Base-by-base conservation (phyloP, 2,797 vertebrate genomes). In the Melanotaenia parkinsoni region DNA sequence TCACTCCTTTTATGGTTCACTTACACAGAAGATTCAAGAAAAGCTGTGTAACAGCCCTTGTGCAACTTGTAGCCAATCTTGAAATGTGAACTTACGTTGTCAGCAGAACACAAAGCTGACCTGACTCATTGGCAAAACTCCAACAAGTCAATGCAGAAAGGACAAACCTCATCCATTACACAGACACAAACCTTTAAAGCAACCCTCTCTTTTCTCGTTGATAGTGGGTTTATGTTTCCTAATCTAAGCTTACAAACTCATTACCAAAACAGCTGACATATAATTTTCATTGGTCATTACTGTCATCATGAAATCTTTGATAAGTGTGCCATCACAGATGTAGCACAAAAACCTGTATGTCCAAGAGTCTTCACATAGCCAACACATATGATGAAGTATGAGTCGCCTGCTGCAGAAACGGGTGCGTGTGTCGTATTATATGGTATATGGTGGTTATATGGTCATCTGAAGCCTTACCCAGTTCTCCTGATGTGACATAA, bases 401-500 rank as follows among this genome's bases (percentile, higher is more conserved):
- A 54, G 74, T 40, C 18, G 18, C 40, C 62, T 65, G 70, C 68
- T 63, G 20, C 47, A 43, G 14, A 43, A 43, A 18, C 28, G 13
- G 9, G 12, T 35, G 16, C 7, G 37, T 18, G 22, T 16, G 38
- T 2, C 58, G 11, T 8, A 6, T 26, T 6, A 60, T 6, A 26
- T 26, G 26, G 26, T 26, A 26, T 26, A 26, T 26, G 26, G 26
- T 26, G 26, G 26, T 26, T 26, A 26, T 26, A 28, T 13, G 13
- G 37, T 26, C 43, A 59, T 43, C 5, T 56, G 10, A 11, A 9
- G 82, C 66, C 95, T 86, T 85, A 98, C 98, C 96, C 92, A 97
- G 91, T 60, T 99, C 98, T 85, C 93, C 96, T 4, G 94, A 85
- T 64, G 95, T 91, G 75, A 96, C 89, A 35, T 96, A 96, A 56